These are phyloP conservation scores for Micromesistius poutassou DNA, from an alignment of 2,797 vertebrate genomes.

Conservation along the genomic window DNA sequence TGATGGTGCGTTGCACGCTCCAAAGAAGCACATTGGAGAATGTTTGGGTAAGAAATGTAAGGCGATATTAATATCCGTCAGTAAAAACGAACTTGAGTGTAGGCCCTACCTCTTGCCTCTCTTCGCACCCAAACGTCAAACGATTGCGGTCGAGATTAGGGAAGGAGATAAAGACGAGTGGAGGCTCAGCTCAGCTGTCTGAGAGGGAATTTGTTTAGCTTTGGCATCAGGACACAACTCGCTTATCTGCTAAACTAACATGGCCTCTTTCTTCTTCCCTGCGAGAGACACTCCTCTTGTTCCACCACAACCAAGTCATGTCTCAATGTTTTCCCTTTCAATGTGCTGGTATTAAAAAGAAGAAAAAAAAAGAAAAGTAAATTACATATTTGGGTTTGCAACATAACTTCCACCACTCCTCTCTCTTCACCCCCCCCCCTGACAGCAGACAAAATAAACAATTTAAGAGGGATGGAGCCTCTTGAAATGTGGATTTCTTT, in stretches of 20 bases:
- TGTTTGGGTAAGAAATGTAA: constrained; percentile 1
- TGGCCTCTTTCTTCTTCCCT: constrained; percentile 60
- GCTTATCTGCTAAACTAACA: constrained; percentile 78
- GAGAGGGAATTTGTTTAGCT: constrained; percentile 80
- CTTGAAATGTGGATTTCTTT: constrained; percentile 46
- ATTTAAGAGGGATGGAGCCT: constrained; percentile 56
- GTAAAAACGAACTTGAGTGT: background rate
- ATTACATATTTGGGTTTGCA: constrained; percentile 42
- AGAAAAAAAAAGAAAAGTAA: constrained; percentile 32
- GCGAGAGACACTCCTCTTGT: constrained; percentile 53
- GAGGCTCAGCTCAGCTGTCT: constrained; percentile 68
- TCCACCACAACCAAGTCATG: constrained; percentile 61
- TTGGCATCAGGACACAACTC: constrained; percentile 71
- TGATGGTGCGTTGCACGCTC: constrained; percentile 6
- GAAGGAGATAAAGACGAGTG: constrained; percentile 64
- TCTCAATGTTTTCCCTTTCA: constrained; percentile 67
- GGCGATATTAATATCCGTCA: constrained; percentile 2
- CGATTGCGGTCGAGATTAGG: constrained; percentile 63
- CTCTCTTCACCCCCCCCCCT: constrained; percentile 18
- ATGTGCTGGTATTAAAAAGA: constrained; percentile 43
- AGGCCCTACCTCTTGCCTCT: constrained; percentile 39
- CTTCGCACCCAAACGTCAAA: constrained; percentile 58
- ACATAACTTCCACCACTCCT: constrained; percentile 20
- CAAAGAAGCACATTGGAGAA: background rate
- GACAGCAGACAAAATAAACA: constrained; percentile 78